Percentiles rank a stretch among this genome's conserved stretches.
Evolutionary conservation across 2,113 vertebrate genomes (phyloP).

Genomic region (Scytalopus superciliaris): DNA sequence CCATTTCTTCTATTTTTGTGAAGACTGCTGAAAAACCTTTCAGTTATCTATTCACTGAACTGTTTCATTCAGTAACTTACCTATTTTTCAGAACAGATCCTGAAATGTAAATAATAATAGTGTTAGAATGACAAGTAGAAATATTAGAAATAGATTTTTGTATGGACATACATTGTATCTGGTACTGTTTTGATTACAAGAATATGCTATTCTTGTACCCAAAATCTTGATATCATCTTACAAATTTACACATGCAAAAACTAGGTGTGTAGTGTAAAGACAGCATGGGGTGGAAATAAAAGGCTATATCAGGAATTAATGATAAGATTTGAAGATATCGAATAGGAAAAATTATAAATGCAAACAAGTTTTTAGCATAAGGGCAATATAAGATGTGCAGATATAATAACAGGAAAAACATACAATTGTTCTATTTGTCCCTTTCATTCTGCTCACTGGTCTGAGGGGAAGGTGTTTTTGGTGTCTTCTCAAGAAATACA

Average conservation of each 20-base stretch:
- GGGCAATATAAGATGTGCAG: background rate
- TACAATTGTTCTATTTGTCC: background rate
- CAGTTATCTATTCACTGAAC: background rate
- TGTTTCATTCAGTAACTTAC: background rate
- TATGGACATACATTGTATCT: background rate
- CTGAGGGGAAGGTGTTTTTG: background rate
- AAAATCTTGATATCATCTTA: background rate
- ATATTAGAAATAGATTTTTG: background rate
- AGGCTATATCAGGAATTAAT: background rate
- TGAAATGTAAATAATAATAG: background rate
- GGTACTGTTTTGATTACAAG: background rate
- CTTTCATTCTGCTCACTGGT: background rate
- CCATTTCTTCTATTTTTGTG: background rate
- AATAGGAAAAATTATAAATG: background rate
- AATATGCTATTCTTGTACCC: background rate
- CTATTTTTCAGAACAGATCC: background rate
- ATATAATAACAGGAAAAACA: background rate
- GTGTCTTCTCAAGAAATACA: background rate
- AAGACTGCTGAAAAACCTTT: background rate
- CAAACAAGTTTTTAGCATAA: background rate
- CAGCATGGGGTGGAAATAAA: background rate
- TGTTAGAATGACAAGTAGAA: background rate
- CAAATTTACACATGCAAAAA: background rate
- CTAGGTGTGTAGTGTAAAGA: background rate
- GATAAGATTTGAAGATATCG: background rate